phyloP scores from a whole-genome alignment of 53 echinoderm and acorn worm genomes.

The Actinopyga echinites region DNA sequence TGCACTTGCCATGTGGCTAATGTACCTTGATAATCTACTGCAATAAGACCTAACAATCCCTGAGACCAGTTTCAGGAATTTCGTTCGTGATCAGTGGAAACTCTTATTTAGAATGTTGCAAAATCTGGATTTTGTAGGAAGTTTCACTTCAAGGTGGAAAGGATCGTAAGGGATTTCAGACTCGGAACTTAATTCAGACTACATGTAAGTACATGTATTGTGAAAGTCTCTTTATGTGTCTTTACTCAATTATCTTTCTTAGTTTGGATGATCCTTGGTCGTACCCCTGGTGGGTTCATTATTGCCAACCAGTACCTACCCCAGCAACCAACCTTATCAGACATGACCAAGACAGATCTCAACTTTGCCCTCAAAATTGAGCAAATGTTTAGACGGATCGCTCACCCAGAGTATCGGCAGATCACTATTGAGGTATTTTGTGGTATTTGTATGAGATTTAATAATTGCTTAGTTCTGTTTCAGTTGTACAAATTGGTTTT shows the following conservation, averaged over 20 bases:
- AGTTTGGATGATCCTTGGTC: constrained; percentile 88
- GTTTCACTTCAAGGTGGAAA: no score
- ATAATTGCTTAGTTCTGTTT: neutral
- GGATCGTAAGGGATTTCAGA: no score
- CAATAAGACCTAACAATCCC: no score
- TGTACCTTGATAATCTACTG: no score
- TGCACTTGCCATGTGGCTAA: no score
- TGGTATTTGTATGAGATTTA: neutral
- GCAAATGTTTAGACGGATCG: constrained; percentile 90
- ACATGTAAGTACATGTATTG: no score
- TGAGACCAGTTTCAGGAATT: no score
- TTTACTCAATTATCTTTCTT: neutral
- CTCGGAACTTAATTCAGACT: no score
- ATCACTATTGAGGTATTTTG: constrained; percentile 88
- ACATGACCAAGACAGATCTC: constrained; percentile 97
- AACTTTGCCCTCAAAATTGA: constrained; percentile 96
- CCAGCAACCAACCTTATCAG: constrained; percentile 96
- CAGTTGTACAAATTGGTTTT: neutral
- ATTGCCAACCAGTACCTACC: constrained; percentile 94
- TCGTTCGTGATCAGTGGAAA: no score
- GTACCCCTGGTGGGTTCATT: constrained; percentile 79
- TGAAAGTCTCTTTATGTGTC: no score
- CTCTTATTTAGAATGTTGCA: no score
- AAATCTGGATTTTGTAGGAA: no score
- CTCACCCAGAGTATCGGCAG: constrained; percentile 94